Percentiles rank a stretch among this genome's conserved stretches.
phyloP scores from a whole-genome alignment of 2,888 invertebrate species.

The Physocephala rufipes region DNA sequence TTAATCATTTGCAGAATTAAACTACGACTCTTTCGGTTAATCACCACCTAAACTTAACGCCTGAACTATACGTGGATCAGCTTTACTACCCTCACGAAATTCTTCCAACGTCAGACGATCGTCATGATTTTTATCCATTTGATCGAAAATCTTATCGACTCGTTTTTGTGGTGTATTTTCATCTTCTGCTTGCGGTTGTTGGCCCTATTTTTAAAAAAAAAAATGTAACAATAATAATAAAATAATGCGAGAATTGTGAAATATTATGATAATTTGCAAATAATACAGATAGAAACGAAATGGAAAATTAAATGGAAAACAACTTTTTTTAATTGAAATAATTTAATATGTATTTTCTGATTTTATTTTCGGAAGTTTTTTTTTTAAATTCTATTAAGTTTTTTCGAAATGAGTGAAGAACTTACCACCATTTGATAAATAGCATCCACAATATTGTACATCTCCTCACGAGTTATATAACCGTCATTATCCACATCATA shows the following conservation, averaged over 20 bases:
- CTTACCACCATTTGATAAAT: conserved; percentile 98
- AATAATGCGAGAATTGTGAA: background rate
- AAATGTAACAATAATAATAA: conserved; percentile 42
- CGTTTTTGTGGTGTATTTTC: conserved; percentile 92
- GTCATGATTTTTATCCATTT: conserved; percentile 98
- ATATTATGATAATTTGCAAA: background rate
- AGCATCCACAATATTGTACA: conserved; percentile 95
- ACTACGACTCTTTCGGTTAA: conserved; percentile 66
- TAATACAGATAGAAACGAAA: background rate
- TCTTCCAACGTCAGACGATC: conserved; percentile 94
- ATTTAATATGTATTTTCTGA: background rate
- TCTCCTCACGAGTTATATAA: conserved; percentile 91
- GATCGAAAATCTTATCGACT: conserved; percentile 97
- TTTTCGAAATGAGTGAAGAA: too few relatives aligned
- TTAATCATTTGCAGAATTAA: conserved; percentile 49
- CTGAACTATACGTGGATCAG: conserved; percentile 95
- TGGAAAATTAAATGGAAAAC: background rate
- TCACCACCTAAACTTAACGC: conserved; percentile 84
- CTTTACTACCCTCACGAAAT: conserved; percentile 96
- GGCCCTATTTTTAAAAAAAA: conserved; percentile 71
- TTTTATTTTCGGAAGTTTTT: background rate
- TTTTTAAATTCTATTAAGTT: too few relatives aligned
- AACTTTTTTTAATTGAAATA: background rate
- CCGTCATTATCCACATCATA: conserved; percentile 96
- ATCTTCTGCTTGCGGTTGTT: conserved; percentile 84